Conservation (phyloP, 2,888 invertebrate genomes). For the Morinoia aosen region DNA sequence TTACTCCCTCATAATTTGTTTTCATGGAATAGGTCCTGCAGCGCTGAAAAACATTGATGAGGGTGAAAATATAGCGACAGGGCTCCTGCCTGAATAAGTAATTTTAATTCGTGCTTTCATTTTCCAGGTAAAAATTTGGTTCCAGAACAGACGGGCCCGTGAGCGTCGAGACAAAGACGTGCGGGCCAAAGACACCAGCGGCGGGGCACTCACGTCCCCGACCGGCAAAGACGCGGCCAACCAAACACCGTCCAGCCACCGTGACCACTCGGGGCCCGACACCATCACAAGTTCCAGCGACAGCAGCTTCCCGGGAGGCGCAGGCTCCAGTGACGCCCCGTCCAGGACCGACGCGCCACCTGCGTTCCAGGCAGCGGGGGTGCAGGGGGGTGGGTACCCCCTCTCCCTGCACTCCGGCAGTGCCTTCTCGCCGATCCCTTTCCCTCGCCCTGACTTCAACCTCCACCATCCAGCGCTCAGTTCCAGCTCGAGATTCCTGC, state of each 20-base stretch:
- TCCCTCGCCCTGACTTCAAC: constrained; percentile 47
- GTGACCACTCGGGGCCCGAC: background rate
- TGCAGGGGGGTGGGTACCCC: constrained; percentile 59
- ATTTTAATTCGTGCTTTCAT: background rate
- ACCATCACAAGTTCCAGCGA: background rate
- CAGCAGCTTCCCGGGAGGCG: background rate
- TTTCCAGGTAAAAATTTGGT: constrained; percentile 67
- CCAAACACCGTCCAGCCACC: constrained; percentile 25
- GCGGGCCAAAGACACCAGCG: constrained; percentile 56
- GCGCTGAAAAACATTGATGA: too few species aligned
- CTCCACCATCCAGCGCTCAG: constrained; percentile 19
- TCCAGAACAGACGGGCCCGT: constrained; percentile 67
- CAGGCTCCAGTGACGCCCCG: background rate
- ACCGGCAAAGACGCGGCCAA: background rate
- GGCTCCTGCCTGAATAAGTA: too few species aligned
- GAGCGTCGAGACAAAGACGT: constrained; percentile 66
- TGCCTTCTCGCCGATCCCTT: constrained; percentile 59
- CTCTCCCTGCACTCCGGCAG: constrained; percentile 56
- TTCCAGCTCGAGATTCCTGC: constrained; percentile 23
- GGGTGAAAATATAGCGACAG: too few species aligned
- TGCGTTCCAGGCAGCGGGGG: constrained; percentile 47
- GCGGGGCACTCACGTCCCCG: background rate
- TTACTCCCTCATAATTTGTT: too few species aligned
- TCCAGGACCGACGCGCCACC: background rate
- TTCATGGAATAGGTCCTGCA: too few species aligned